Evolutionary conservation across 2,797 vertebrate genomes (phyloP), one percentile per base, ranked within the genome.

Genomic region (Valencia hispanica): DNA sequence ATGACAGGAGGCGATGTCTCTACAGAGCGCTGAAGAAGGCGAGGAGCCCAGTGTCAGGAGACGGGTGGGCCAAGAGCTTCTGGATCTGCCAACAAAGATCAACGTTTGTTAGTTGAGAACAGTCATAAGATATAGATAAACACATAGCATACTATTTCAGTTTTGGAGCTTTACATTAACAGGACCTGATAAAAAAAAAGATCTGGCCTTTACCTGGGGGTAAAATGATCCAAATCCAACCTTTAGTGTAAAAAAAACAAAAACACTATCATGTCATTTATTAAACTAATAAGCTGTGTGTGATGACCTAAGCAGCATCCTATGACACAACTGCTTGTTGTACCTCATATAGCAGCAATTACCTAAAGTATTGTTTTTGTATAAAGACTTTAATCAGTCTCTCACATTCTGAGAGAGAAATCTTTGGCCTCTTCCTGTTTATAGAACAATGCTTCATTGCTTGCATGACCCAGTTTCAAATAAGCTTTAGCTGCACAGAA

Each of bases 21-120:
- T 95, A 96, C 63, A 94, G 84, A 41, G 92, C 87, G 32, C 95
- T 94, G 91, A 94, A 95, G 89, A 95, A 93, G 85, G 91, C 71
- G 3, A 96, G 91, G 71, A 96, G 94, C 85, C 91, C 93, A 0
- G 95, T 96, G 88, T 96, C 95, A 15, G 95, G 95, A 25, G 95
- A 96, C 0, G 94, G 94, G 45, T 96, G 94, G 32, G 84, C 68
- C 90, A 96, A 3, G 18, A 96, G 93, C 90, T 91, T 94, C 91
- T 96, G 95, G 89, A 96, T 92, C 92, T 95, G 86, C 77, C 36
- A 69, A 80, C 25, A 73, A 53, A 87, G 43, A 68, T 69, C 55
- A 43, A 81, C 0, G 77, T 14, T 27, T 11, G 36, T 77, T 34
- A 70, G 59, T 41, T 14, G 25, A 34, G 30, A 9, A 48, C 8